Evolutionary conservation across 2,888 invertebrate species (phyloP), one percentile per base, ranked within the genome.

Genomic region (Chymomyza procnemis): DNA sequence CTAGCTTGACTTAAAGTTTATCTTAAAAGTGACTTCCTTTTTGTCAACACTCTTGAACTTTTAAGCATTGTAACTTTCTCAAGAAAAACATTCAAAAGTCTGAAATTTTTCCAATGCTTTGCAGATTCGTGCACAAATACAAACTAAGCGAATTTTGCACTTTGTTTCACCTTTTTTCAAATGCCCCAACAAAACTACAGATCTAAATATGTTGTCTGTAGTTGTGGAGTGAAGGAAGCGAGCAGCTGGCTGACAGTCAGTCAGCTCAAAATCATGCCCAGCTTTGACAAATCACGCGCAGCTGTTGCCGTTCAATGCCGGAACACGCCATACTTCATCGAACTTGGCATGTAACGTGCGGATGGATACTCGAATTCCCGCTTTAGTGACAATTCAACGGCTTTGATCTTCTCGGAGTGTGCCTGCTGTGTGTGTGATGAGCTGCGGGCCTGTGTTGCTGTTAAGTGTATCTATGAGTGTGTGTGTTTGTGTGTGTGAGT

Each of bases 391-490:
- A 88, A 83, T 83, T 87, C 87, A 85, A 83, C 65, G 69, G 74
- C 83, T 83, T 83, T 83, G 83, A 83, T 88, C 83, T 88, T 88
- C 86, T 81, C 84, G n/a, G n/a, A 80, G 74, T 83, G 74, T 79
- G 71, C 68, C 71, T 79, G 70, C 88, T 88, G 73, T 71, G 75
- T 74, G 72, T 82, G 47, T 64, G 48, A 57, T 26, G 9, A 64
- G 70, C 76, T 69, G 19, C 47, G 16, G 72, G 84, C 63, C 30
- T 30, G 4, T 19, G 18, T 30, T 26, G 30, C 61, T 59, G 18
- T n/a, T n/a, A n/a, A n/a, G n/a, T n/a, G n/a, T 64, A 19, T 57
- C 59, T 46, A 64, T 60, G 34, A 61, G 41, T n/a, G 34, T 30
- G 18, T 56, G 16, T 30, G 34, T 34, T 61, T 63, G 14, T 26